Base-by-base conservation (phyloP, 2,888 invertebrate species). In the Abrostola triplasia region DNA sequence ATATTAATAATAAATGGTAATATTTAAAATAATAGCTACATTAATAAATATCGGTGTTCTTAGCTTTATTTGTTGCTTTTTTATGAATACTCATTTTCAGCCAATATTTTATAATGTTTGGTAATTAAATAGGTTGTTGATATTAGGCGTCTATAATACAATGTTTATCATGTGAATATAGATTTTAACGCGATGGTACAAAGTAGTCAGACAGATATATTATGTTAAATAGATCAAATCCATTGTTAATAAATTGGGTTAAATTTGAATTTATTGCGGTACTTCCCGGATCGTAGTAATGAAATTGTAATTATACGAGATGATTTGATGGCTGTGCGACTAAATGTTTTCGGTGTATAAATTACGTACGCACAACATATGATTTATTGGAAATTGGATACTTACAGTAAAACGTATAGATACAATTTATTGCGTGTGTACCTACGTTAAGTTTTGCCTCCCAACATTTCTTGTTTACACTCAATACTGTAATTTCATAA, bases 401-500 rank as follows among this genome's bases (percentile, higher is more conserved):
- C 48, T 63, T 51, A 59, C 58, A 38, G 52, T 63, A 40, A 53
- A 54, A 67, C 42, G 42, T 63, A 54, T 61, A 64, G 52, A 56
- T 58, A 44, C 52, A 53, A 69, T 65, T 59, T 59, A 66, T 72
- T 67, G 73, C 70, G 63, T 64, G 67, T 59, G 51, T 64, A 41
- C n/a, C n/a, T n/a, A n/a, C 24, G 42, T 69, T 66, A 70, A 62
- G 59, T 62, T 73, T 61, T 53, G 63, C 72, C 60, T 73, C 81
- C 81, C 84, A 82, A 81, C 81, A 82, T 83, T 86, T 84, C 84
- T 83, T 88, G 89, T 91, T 92, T 93, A 90, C 92, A 90, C 90
- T 93, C 91, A 88, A 92, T 92, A 92, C 93, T 90, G 91, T 92
- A 94, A 93, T 94, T 94, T 93, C 92, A 94, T 94, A 94, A 94